Conservation (phyloP, 2,888 invertebrate genomes). For the Hydriomena furcata region DNA sequence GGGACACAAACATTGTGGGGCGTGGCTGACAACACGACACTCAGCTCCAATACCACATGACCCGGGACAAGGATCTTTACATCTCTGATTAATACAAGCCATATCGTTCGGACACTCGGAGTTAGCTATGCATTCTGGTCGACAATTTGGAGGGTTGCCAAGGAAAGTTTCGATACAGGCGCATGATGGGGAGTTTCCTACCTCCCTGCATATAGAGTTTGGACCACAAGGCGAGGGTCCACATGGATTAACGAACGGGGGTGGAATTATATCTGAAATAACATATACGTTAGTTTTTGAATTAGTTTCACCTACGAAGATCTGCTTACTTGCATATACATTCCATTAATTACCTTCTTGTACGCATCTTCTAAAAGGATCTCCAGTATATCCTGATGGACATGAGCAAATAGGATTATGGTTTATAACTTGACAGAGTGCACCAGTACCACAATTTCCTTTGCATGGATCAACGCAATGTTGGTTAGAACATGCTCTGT, state of each 20-base stretch:
- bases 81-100: constrained; percentile 89
- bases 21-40: constrained; percentile 89
- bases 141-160: constrained; percentile 88
- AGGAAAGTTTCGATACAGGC: constrained; percentile 87
- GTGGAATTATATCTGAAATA: constrained; percentile 58
- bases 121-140: constrained; percentile 89
- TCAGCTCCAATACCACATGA: constrained; percentile 88
- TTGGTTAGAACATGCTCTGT: constrained; percentile 87
- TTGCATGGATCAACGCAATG: constrained; percentile 89
- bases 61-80: constrained; percentile 89
- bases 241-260: constrained; percentile 82
- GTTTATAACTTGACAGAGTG: constrained; percentile 88
- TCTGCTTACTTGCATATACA: neutral
- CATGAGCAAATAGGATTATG: constrained; percentile 90
- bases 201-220: constrained; percentile 85
- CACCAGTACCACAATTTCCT: constrained; percentile 88
- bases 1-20: constrained; percentile 89
- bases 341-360: constrained; percentile 75
- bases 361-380: constrained; percentile 88
- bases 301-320: neutral
- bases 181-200: constrained; percentile 86
- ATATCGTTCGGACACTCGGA: constrained; percentile 87
- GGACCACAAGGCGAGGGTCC: constrained; percentile 91
- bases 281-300: neutral
- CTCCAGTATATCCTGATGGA: constrained; percentile 86